phyloP scores from a whole-genome alignment of 2,888 invertebrate species.

The Podotricha telesiphe region DNA sequence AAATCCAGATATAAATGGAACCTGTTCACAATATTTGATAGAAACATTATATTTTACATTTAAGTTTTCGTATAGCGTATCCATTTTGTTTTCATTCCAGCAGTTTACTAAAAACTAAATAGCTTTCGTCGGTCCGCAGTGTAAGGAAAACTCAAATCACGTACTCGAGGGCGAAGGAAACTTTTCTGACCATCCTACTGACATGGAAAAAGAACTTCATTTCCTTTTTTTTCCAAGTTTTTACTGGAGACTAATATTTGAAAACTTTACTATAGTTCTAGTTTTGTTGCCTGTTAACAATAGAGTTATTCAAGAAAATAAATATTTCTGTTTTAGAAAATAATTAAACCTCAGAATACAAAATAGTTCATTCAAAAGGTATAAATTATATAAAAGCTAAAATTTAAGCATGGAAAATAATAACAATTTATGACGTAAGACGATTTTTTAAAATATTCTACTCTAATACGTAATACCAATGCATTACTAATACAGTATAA shows the following conservation, averaged over 20 bases:
- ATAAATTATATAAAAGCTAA: not conserved
- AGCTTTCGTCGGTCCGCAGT: not conserved
- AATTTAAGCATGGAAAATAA: not conserved
- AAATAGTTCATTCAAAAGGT: not conserved
- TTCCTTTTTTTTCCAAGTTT: slow-evolving; percentile 13
- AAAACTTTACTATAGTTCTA: slow-evolving; percentile 8
- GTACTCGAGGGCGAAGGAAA: not conserved
- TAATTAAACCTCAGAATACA: not conserved
- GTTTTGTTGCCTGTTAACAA: slow-evolving; percentile 19
- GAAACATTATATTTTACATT: not conserved
- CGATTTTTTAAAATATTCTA: too few species aligned
- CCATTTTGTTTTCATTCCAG: slow-evolving; percentile 11
- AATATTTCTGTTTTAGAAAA: not conserved
- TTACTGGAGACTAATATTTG: not conserved
- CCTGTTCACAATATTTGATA: not conserved
- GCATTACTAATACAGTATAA: too few species aligned
- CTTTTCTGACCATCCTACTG: slow-evolving; percentile 12
- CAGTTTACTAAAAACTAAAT: slow-evolving; percentile 13
- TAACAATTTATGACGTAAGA: too few species aligned
- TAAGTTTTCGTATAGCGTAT: not conserved
- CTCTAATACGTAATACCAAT: too few species aligned
- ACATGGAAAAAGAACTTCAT: slow-evolving; percentile 5
- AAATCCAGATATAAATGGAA: not conserved
- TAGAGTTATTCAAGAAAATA: not conserved
- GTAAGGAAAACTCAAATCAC: slow-evolving; percentile 21